Base-by-base conservation (phyloP, 2,888 invertebrate species). In the Drosophila falleni region DNA sequence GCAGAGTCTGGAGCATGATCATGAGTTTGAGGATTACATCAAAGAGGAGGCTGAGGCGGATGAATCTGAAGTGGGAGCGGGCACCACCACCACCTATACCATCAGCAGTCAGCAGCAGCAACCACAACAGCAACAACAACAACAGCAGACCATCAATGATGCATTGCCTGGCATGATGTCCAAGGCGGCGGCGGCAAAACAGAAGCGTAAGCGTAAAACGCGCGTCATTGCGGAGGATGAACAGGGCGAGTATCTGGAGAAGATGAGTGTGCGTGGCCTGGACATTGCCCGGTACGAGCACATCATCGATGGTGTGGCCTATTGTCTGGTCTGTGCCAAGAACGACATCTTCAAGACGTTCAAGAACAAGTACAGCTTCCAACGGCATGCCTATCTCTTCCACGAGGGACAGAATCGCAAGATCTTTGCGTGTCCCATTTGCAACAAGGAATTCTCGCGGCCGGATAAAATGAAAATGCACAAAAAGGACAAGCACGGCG, bases 391-490 rank as follows among this genome's bases (percentile, higher is more conserved):
- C 15, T 92, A 92, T 74, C 91, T 92, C 29, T 92, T 92, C 49
- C 92, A 92, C 55, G 92, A 92, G 72, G 92, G 92, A 5, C 91
- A 89, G 39, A 92, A 92, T 70, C 92, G 92, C 33, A 92, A 92
- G 81, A 90, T 92, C 51, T 92, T 92, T 56, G 92, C 92, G 10
- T 92, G 92, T 63, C 92, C 92, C 58, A 89, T 92, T 33, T 92
- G 92, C 77, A 91, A 91, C 74, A 92, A 92, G 69, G 92, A 92
- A 72, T 92, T 92, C 74, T 92, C 92, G 44, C 87, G 92, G 0
- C 92, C 92, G 0, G 92, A 92, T 59, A 92, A 92, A 74, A 92
- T 92, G 92, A 92, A 92, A 75, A 91, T 92, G 92, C 92, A 92
- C 79, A 92, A 92, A 70, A 92, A 92, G 77, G 92, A 92, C 54